phyloP scores from a whole-genome alignment of 2,113 vertebrate genomes.

The Onychostruthus taczanowskii region DNA sequence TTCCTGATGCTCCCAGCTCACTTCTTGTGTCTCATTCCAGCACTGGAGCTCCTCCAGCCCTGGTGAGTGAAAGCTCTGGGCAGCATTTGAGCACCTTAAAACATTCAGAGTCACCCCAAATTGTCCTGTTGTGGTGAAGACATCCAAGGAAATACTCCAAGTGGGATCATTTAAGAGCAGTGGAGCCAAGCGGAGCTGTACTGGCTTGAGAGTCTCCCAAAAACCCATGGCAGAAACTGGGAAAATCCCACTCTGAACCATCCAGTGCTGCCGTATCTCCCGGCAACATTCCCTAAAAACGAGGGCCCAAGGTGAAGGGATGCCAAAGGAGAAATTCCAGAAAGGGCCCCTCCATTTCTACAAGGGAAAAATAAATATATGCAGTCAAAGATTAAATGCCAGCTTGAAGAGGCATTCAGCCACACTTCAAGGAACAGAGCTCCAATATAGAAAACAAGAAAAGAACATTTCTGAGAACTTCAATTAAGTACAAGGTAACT shows the following conservation, averaged over 20 bases:
- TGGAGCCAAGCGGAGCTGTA: neutral
- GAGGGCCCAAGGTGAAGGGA: neutral
- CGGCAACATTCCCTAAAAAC: neutral
- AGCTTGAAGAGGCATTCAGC: conserved; percentile 22
- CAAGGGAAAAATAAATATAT: neutral
- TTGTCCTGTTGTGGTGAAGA: neutral
- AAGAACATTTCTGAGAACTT: conserved; percentile 56
- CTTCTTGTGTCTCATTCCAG: neutral
- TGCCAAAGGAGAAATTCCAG: neutral
- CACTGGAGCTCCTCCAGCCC: neutral
- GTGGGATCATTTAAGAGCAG: neutral
- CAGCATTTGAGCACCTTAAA: neutral
- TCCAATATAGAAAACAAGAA: conserved; percentile 48
- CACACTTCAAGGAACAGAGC: conserved; percentile 33
- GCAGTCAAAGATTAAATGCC: conserved; percentile 45
- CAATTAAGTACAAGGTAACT: conserved; percentile 62
- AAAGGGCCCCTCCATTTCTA: neutral
- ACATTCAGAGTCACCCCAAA: neutral
- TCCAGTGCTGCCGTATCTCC: neutral
- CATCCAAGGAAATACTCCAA: neutral
- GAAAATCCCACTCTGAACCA: neutral
- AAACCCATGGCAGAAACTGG: neutral
- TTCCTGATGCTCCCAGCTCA: neutral
- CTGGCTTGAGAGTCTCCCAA: neutral
- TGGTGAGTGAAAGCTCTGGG: neutral